Conservation (phyloP, 2,888 invertebrate genomes). For the Agonopterix heracliana region DNA sequence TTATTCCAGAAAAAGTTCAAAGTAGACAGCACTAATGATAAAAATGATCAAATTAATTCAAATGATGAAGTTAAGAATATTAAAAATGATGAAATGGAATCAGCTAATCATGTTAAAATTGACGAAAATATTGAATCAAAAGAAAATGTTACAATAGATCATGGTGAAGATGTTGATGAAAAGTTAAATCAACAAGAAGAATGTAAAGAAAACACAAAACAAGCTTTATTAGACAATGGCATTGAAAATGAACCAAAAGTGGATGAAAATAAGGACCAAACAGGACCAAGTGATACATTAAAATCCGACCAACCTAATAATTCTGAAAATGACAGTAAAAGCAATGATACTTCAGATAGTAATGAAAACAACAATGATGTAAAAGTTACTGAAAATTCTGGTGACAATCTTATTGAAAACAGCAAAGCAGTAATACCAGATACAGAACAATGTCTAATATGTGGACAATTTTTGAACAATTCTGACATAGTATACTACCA, state of each 20-base stretch:
- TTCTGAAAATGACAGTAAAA: neutral
- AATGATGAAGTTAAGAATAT: neutral
- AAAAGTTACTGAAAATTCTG: constrained; percentile 2
- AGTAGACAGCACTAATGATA: neutral
- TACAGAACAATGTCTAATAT: constrained; percentile 58
- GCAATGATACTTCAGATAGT: constrained; percentile 1
- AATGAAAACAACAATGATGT: constrained; percentile 5
- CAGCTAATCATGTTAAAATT: neutral
- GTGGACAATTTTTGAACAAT: constrained; percentile 65
- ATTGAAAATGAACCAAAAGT: no score
- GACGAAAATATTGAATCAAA: neutral
- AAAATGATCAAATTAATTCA: neutral
- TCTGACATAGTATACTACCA: constrained; percentile 77
- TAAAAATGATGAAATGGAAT: neutral
- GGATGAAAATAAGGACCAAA: no score
- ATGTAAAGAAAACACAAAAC: no score
- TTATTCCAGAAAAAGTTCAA: constrained; percentile 7
- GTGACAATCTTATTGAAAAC: constrained; percentile 2
- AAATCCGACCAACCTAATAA: no score
- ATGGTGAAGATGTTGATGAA: no score
- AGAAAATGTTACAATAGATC: neutral
- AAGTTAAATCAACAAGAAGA: no score
- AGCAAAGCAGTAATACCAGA: constrained; percentile 18
- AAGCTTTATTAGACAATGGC: no score
- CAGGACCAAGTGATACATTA: no score